Percentiles rank a stretch among this genome's conserved stretches.
Evolutionary conservation across 2,797 vertebrate genomes (phyloP).

Genomic region (Diplodus sargus): DNA sequence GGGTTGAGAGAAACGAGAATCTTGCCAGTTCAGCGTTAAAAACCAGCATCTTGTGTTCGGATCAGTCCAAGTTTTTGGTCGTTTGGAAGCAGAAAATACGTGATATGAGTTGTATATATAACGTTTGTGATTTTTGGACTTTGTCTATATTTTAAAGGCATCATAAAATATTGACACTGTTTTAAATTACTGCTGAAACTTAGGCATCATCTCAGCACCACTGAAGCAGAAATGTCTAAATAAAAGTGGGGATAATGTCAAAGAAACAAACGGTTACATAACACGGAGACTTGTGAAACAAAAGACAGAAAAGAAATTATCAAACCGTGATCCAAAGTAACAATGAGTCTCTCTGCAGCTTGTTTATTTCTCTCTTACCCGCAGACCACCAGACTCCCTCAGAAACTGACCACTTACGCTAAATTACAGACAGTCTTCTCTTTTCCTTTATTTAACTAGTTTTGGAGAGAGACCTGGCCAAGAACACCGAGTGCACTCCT

Average conservation of each 20-base stretch:
- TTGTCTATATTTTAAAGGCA: too few relatives aligned
- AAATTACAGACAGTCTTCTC: background rate
- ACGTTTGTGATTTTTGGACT: too few relatives aligned
- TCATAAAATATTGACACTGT: too few relatives aligned
- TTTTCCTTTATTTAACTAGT: background rate
- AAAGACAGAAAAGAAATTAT: slow-evolving; percentile 5
- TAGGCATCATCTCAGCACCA: background rate
- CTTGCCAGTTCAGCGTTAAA: too few relatives aligned
- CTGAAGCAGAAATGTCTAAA: background rate
- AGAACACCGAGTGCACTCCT: background rate
- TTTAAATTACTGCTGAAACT: too few relatives aligned
- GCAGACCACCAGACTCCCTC: slow-evolving; percentile 19
- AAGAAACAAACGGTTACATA: background rate
- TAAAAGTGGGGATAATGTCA: background rate
- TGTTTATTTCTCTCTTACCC: slow-evolving; percentile 19
- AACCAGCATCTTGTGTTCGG: too few relatives aligned
- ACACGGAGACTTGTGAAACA: background rate
- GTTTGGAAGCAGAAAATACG: too few relatives aligned
- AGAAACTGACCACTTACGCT: background rate
- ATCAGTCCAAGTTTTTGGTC: too few relatives aligned
- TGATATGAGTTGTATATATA: too few relatives aligned
- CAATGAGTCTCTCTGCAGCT: slow-evolving; percentile 18
- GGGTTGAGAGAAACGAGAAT: too few relatives aligned
- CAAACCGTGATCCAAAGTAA: slow-evolving; percentile 23
- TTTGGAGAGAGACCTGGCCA: background rate